Conservation (phyloP, 2,888 invertebrate genomes). For the Mylabris sibirica region DNA sequence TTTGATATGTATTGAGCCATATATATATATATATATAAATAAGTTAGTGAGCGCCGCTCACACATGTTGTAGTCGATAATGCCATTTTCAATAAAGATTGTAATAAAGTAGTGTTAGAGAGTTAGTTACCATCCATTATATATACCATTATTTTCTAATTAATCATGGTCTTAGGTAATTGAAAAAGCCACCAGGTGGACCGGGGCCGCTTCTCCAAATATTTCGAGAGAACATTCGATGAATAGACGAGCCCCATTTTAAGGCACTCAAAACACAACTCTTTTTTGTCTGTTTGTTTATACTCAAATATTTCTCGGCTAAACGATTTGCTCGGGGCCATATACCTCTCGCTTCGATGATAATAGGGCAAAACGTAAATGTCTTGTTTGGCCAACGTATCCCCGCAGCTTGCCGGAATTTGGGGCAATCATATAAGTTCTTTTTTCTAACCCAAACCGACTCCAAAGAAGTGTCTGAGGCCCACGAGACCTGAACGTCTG, state of each 20-base stretch:
- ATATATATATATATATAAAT: too few relatives aligned
- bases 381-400: neutral
- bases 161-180: too few relatives aligned
- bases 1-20: too few relatives aligned
- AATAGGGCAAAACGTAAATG: neutral
- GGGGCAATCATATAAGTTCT: neutral
- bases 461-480: conserved; percentile 7
- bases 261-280: neutral
- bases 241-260: neutral
- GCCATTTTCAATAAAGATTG: too few relatives aligned
- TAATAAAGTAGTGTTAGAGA: too few relatives aligned
- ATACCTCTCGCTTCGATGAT: neutral
- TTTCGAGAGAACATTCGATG: neutral
- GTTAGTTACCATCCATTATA: too few relatives aligned
- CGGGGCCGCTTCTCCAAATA: too few relatives aligned
- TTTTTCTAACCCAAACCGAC: neutral
- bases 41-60: too few relatives aligned
- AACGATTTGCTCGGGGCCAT: neutral
- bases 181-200: too few relatives aligned
- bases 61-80: too few relatives aligned
- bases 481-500: conserved; percentile 26
- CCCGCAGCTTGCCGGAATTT: neutral
- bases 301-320: neutral
- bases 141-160: too few relatives aligned
- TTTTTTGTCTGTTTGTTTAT: neutral